These are phyloP conservation scores for Anabacerthia variegaticeps DNA, from an alignment of 2,797 vertebrate species.

Conservation along the genomic window DNA sequence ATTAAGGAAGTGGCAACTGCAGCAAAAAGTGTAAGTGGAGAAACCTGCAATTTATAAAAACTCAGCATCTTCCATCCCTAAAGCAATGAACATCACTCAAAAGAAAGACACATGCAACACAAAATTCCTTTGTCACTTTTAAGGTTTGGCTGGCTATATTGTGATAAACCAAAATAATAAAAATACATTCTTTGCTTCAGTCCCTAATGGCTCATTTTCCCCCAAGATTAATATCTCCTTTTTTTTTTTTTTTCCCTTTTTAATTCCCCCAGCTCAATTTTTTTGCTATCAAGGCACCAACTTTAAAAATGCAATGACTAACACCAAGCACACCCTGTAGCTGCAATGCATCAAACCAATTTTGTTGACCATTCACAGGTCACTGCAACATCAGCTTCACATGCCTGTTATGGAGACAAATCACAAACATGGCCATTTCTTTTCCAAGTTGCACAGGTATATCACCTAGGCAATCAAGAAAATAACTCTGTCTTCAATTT, in stretches of 20 bases:
- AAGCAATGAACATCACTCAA: neutral
- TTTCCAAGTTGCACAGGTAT: neutral
- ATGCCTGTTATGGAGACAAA: neutral
- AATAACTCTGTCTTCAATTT: neutral
- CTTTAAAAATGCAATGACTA: neutral
- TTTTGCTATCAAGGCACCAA: neutral
- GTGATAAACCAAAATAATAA: neutral
- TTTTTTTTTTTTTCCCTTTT: neutral
- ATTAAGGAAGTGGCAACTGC: neutral
- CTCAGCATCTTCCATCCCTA: neutral
- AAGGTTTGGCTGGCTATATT: neutral
- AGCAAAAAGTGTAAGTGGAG: neutral
- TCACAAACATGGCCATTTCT: neutral
- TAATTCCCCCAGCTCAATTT: neutral
- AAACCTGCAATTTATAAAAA: neutral
- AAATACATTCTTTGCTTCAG: neutral
- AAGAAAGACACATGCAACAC: neutral
- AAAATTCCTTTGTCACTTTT: neutral
- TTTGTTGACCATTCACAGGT: neutral
- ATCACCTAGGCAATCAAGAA: neutral
- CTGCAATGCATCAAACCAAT: slow-evolving; percentile 25
- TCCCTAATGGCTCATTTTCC: neutral
- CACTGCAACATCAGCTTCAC: neutral
- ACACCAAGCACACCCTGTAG: neutral
- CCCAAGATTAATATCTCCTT: neutral